Evolutionary conservation across 1,140 invertebrate species (phyloP), one percentile per base, ranked within the genome.

Genomic region (Ctenoplectra terminalis): DNA sequence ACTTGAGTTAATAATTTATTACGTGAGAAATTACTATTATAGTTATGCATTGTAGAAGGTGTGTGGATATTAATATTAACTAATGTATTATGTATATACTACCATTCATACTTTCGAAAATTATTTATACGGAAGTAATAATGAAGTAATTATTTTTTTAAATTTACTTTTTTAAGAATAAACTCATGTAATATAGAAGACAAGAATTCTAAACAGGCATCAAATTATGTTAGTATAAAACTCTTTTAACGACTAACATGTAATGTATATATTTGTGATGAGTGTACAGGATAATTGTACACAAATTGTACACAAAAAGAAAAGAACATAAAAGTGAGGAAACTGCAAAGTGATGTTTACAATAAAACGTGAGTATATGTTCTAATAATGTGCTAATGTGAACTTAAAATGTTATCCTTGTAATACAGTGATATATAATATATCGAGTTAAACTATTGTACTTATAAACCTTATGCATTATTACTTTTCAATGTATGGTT

Each of bases 381-480:
- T 43, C 50, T 69, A 77, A 56, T 20, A 52, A 17, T 63, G 29
- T 77, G 58, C 56, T 79, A 79, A 17, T 80, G 40, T n/a, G 66
- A 69, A 48, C 17, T 78, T 64, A 46, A 9, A 20, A 37, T 52
- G 31, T 73, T 80, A 52, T 7, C n/a, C 20, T 61, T 61, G 46
- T 60, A 40, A 70, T 71, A 78, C 9, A 58, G 29, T 43, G 11
- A 34, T 50, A 20, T 40, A 46, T 66, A 66, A 31, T 50, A 69
- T n/a, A 60, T 31, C 56, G 74, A 70, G 37, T 31, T 72, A 37
- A 82, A 34, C 37, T 78, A 82, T 82, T 86, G 56, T 73, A 78
- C 48, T 82, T 82, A 82, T 56, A 66, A 67, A 84, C 81, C 81
- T 88, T 82, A 84, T 83, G 46, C 81, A 83, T 84, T 86, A 73